A percentile compares a stretch with the other conserved stretches of the same genome.
Conservation (phyloP, 2,797 vertebrate species). For the Sebastes itinus region DNA sequence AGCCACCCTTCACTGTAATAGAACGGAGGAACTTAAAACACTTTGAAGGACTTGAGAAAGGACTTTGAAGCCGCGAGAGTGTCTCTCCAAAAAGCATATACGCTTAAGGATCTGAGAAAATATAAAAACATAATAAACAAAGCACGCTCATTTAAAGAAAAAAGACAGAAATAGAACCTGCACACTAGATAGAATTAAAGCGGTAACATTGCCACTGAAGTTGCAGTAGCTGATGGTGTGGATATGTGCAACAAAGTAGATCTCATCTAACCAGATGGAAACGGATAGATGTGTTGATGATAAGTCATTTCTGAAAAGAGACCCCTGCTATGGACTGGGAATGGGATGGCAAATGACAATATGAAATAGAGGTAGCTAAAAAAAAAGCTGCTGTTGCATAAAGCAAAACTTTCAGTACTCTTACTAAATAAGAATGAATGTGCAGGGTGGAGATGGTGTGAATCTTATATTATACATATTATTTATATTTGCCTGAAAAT, state of each 20-base stretch:
- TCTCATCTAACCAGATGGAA: conserved; percentile 26
- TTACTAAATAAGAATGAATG: neutral
- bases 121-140: neutral
- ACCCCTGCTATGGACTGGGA: neutral
- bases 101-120: neutral
- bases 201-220: neutral
- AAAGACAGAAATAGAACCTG: neutral
- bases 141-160: neutral
- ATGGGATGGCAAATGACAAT: conserved; percentile 20
- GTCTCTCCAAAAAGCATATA: neutral
- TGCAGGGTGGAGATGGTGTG: neutral
- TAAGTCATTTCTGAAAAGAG: conserved; percentile 6
- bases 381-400: conserved; percentile 12
- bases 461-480: neutral
- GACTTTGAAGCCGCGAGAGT: neutral
- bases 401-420: neutral
- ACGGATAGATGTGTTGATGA: neutral
- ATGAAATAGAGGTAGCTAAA: neutral
- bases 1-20: neutral
- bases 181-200: neutral
- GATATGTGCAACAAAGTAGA: conserved; percentile 30
- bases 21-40: neutral
- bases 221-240: neutral
- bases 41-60: neutral
- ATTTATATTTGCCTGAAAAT: conserved; percentile 21